phyloP scores from a whole-genome alignment of 2,113 vertebrate species.

The Hypomesus transpacificus region DNA sequence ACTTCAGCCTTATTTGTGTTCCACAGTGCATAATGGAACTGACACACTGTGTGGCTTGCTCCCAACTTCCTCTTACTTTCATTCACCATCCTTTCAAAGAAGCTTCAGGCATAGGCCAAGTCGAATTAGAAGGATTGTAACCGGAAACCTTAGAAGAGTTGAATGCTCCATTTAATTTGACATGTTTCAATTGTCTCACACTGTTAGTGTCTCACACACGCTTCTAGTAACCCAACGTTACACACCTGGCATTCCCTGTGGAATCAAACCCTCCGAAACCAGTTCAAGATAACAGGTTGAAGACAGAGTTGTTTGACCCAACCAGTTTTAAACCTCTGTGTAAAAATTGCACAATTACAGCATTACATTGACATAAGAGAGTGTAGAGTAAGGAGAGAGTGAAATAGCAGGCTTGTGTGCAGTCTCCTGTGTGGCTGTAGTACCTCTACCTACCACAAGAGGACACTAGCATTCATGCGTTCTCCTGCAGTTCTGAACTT shows the following conservation, averaged over 20 bases:
- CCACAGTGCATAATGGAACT: not conserved
- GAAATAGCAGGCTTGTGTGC: not conserved
- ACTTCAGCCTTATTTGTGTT: not conserved
- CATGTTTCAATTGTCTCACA: too few relatives aligned
- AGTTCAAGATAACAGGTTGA: too few relatives aligned
- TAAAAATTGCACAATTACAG: not conserved
- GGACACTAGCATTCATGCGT: not conserved
- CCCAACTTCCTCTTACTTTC: not conserved
- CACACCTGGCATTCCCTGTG: too few relatives aligned
- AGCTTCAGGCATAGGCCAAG: too few relatives aligned
- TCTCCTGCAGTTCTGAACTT: not conserved
- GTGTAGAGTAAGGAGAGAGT: not conserved
- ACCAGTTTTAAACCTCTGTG: not conserved
- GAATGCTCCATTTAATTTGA: too few relatives aligned
- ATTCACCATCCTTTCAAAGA: too few relatives aligned
- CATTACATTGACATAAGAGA: not conserved
- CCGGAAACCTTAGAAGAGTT: too few relatives aligned
- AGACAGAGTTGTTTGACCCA: too few relatives aligned
- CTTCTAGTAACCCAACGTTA: too few relatives aligned
- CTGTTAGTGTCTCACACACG: too few relatives aligned
- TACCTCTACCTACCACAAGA: conserved; percentile 26
- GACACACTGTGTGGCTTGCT: not conserved
- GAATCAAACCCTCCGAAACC: too few relatives aligned
- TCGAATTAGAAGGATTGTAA: too few relatives aligned
- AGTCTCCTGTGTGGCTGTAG: not conserved